Evolutionary conservation across 2,888 invertebrate genomes (phyloP).

Genomic region (Cheilosia pagana): DNA sequence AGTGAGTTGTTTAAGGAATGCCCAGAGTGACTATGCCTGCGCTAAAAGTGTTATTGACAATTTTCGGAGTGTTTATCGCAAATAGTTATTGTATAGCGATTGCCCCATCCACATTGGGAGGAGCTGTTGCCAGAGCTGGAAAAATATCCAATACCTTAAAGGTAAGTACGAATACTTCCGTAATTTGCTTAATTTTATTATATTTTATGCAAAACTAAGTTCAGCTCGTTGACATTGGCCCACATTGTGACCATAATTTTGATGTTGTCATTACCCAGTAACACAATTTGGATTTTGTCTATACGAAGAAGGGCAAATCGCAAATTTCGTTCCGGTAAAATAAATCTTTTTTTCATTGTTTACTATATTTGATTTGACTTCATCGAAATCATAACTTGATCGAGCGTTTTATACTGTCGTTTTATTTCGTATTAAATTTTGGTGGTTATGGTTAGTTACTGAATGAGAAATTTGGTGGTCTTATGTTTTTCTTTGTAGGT

Average conservation of each 20-base stretch:
- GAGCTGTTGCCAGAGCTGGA: slow-evolving; percentile 83
- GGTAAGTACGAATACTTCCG: slow-evolving; percentile 78
- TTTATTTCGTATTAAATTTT: neutral
- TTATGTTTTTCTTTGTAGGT: too few relatives aligned
- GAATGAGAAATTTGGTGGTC: neutral
- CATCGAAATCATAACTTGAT: neutral
- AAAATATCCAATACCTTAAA: slow-evolving; percentile 83
- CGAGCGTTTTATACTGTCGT: too few relatives aligned
- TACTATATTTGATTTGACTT: neutral
- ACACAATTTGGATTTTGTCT: slow-evolving; percentile 1
- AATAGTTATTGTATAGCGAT: slow-evolving; percentile 79
- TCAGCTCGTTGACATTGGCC: slow-evolving; percentile 31
- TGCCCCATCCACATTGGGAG: slow-evolving; percentile 83
- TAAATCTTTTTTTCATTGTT: neutral
- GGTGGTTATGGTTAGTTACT: neutral
- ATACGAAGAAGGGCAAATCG: slow-evolving; percentile 26
- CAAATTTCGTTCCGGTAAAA: slow-evolving; percentile 34
- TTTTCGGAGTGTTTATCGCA: slow-evolving; percentile 59
- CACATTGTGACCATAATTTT: neutral
- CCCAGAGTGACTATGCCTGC: slow-evolving; percentile 62
- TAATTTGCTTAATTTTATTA: slow-evolving; percentile 3
- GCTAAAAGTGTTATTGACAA: slow-evolving; percentile 57
- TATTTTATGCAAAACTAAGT: slow-evolving; percentile 8
- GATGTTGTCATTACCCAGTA: neutral
- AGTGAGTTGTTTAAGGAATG: slow-evolving; percentile 29